Evolutionary conservation across 2,888 invertebrate species (phyloP).

Genomic region (Aspidiotus destructor): DNA sequence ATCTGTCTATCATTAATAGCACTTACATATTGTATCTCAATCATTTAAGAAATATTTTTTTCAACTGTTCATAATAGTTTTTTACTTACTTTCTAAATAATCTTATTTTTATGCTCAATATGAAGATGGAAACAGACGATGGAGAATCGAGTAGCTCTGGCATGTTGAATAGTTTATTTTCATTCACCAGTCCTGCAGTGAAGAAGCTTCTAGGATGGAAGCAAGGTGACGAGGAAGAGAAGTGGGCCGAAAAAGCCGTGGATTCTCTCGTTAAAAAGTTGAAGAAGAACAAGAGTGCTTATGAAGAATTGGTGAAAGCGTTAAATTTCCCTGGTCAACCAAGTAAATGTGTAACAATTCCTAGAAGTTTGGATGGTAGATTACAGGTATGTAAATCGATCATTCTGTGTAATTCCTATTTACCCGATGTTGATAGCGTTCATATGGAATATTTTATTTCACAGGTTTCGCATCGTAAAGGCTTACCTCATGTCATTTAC

Average conservation of each 20-base stretch:
- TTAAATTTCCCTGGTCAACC: conserved; percentile 88
- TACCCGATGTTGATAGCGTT: too few species aligned
- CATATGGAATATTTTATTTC: conserved; percentile 5
- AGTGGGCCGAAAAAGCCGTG: conserved; percentile 98
- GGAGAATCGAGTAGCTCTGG: conserved; percentile 42
- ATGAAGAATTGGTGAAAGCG: conserved; percentile 85
- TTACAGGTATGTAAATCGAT: conserved; percentile 59
- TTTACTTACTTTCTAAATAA: too few species aligned
- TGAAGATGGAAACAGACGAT: conserved; percentile 24
- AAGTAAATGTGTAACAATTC: conserved; percentile 97
- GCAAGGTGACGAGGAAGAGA: conserved; percentile 94
- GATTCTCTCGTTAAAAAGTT: conserved; percentile 94
- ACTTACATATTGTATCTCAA: too few species aligned
- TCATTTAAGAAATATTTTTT: too few species aligned
- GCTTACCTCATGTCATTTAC: conserved; percentile 97
- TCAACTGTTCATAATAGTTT: too few species aligned
- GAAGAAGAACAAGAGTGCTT: conserved; percentile 89
- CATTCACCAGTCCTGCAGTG: conserved; percentile 90
- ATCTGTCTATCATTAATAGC: too few species aligned
- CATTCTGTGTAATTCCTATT: too few species aligned
- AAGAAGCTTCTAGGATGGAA: conserved; percentile 96
- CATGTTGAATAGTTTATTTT: conserved; percentile 81
- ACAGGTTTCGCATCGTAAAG: conserved; percentile 82
- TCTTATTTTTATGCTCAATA: too few species aligned
- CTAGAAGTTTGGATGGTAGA: conserved; percentile 88